Evolutionary conservation across 2,113 vertebrate genomes (phyloP).

Genomic region (Arenaria interpres): DNA sequence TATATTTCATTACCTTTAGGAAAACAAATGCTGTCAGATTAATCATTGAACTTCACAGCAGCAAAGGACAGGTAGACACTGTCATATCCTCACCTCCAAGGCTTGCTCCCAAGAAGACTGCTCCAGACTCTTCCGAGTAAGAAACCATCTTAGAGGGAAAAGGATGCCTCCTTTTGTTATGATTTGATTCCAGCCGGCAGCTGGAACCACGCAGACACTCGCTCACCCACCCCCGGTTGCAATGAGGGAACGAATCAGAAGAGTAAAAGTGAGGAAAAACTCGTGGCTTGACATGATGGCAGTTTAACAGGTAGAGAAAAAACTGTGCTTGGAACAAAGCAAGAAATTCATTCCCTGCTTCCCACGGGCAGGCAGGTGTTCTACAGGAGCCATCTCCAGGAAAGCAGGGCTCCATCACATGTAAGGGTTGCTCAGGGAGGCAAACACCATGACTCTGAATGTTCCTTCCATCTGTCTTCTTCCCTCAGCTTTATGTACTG

Average conservation of each 20-base stretch:
- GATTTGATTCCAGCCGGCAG: background rate
- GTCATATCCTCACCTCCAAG: background rate
- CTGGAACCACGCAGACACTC: background rate
- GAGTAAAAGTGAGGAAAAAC: background rate
- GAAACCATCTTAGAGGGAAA: background rate
- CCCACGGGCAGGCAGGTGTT: background rate
- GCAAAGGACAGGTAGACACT: background rate
- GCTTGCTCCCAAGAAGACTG: background rate
- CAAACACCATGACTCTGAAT: background rate
- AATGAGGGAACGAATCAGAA: background rate
- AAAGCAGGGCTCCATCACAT: background rate
- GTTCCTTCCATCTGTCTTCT: background rate
- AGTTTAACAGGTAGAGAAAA: background rate
- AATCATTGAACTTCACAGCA: background rate
- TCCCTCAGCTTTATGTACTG: background rate
- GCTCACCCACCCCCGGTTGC: background rate
- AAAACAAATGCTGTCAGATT: background rate
- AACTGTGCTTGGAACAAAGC: background rate
- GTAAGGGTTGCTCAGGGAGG: background rate
- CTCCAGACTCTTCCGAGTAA: background rate
- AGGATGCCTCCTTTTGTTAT: background rate
- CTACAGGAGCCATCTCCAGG: background rate
- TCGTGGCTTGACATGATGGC: background rate
- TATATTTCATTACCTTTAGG: background rate
- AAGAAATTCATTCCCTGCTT: background rate